Percentiles rank a stretch among this genome's conserved stretches.
phyloP scores from a whole-genome alignment of 1,140 invertebrate genomes.

The Bombus vancouverensis region DNA sequence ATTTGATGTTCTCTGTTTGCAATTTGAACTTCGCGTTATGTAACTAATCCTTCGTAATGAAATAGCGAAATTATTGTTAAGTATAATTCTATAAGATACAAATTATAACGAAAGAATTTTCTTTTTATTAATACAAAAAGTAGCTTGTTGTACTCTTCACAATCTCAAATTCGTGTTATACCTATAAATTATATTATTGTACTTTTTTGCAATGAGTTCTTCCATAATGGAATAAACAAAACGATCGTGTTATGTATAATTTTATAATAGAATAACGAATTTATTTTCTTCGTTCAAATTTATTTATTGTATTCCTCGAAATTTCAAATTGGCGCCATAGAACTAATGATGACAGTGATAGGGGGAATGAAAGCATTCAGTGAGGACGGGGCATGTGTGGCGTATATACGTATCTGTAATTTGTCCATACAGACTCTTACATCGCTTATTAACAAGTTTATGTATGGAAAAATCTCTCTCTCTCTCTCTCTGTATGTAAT shows the following conservation, averaged over 20 bases:
- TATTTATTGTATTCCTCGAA: no score
- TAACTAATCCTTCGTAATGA: background rate
- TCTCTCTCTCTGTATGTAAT: no score
- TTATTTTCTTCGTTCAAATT: background rate
- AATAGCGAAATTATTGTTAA: background rate
- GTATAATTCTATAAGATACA: background rate
- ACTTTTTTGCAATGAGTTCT: background rate
- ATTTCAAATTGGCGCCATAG: background rate
- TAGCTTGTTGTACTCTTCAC: no score
- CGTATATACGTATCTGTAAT: background rate
- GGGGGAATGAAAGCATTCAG: background rate
- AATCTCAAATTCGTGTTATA: no score
- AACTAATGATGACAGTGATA: background rate
- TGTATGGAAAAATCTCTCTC: background rate
- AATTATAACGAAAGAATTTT: background rate
- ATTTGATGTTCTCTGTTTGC: background rate
- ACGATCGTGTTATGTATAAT: background rate
- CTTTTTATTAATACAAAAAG: background rate
- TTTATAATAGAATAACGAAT: background rate
- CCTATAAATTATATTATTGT: no score
- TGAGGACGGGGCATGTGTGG: background rate
- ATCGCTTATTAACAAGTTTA: background rate
- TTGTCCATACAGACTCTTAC: background rate
- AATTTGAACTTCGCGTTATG: no score
- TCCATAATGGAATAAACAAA: background rate